Evolutionary conservation across 2,797 vertebrate species (phyloP).

Genomic region (Poeciliopsis paucimaculata): DNA sequence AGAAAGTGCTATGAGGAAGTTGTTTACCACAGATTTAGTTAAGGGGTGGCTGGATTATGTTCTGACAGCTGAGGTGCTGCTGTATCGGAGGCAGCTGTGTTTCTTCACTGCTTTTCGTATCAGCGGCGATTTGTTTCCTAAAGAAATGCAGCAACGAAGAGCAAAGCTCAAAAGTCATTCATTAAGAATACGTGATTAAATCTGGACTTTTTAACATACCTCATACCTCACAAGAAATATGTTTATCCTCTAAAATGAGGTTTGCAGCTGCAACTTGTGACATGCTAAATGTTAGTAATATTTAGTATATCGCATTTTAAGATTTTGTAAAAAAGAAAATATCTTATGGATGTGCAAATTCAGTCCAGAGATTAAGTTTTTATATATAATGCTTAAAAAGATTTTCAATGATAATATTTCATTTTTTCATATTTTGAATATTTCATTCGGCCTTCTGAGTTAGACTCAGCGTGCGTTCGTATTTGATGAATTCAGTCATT

Average conservation of each 20-base stretch:
- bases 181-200: not conserved
- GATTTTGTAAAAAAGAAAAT: not conserved
- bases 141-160: not conserved
- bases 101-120: conserved; percentile 7
- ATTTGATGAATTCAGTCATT: not conserved
- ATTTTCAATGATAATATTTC: too few species aligned
- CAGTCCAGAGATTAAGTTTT: not conserved
- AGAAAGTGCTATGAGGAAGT: conserved; percentile 59
- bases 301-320: too few species aligned
- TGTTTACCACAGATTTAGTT: conserved; percentile 64
- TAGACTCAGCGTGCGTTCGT: not conserved
- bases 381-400: not conserved
- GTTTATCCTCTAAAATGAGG: not conserved
- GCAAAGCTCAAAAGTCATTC: not conserved
- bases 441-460: too few species aligned
- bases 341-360: not conserved
- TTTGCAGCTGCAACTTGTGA: not conserved
- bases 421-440: too few species aligned
- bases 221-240: not conserved
- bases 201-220: not conserved
- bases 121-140: not conserved
- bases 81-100: conserved; percentile 50
- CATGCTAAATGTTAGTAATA: not conserved
- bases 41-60: conserved; percentile 58
- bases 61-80: conserved; percentile 48